Evolutionary conservation across 1,140 invertebrate species (phyloP).

Genomic region (Zaprionus tsacasi): DNA sequence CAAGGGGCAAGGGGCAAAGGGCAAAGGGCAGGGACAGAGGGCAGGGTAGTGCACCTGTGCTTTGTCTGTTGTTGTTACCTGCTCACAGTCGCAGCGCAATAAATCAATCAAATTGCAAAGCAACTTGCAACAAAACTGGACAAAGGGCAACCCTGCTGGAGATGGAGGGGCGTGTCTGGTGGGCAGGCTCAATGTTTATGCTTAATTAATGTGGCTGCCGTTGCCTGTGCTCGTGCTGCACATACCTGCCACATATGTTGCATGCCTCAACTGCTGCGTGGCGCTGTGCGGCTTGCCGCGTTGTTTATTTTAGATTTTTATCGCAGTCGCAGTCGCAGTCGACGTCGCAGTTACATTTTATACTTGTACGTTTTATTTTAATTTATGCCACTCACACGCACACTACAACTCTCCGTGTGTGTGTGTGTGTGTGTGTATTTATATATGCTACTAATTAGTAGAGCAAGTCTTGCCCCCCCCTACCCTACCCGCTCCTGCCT

Average conservation of each 20-base stretch:
- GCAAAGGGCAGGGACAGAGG: not conserved
- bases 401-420: not conserved
- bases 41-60: conserved; percentile 25
- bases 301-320: conserved; percentile 81
- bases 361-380: conserved; percentile 79
- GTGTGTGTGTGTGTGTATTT: conserved; percentile 48
- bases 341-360: conserved; percentile 71
- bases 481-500: not conserved
- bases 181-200: conserved; percentile 79
- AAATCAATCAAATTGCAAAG: conserved; percentile 76
- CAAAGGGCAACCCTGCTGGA: conserved; percentile 29
- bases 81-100: conserved; percentile 49
- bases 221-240: not conserved
- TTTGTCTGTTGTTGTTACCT: conserved; percentile 29
- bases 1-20: not conserved
- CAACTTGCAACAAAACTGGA: conserved; percentile 19
- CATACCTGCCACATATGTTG: conserved; percentile 51
- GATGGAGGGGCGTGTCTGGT: conserved; percentile 66
- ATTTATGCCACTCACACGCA: conserved; percentile 74
- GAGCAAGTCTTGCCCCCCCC: conserved; percentile 31
- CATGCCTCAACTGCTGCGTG: conserved; percentile 51
- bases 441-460: conserved; percentile 79
- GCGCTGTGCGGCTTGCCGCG: conserved; percentile 44
- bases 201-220: conserved; percentile 70
- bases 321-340: conserved; percentile 73